A percentile compares a stretch with the other conserved stretches of the same genome.
Evolutionary conservation across 1,140 invertebrate species (phyloP).

Genomic region (Druon quercuslanigerum): DNA sequence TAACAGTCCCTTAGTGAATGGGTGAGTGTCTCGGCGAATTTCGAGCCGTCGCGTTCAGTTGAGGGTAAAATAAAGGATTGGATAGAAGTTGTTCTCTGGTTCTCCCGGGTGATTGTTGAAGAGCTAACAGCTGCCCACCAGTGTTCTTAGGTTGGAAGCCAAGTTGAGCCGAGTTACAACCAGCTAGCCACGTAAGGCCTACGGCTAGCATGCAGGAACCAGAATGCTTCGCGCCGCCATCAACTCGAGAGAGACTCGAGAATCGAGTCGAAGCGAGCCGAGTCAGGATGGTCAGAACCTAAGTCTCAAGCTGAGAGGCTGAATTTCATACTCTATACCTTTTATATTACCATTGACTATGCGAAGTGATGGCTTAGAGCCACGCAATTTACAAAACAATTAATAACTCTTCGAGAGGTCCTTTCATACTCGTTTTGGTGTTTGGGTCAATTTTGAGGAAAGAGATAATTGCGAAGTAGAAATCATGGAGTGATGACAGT

Average conservation of each 20-base stretch:
- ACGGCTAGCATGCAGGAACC: conserved; percentile 71
- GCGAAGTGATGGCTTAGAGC: conserved; percentile 64
- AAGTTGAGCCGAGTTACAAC: conserved; percentile 55
- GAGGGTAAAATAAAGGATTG: conserved; percentile 49
- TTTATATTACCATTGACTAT: conserved; percentile 69
- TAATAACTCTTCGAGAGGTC: background rate
- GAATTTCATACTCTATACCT: conserved; percentile 71
- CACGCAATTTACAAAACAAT: conserved; percentile 39
- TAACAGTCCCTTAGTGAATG: conserved; percentile 38
- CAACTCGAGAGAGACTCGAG: conserved; percentile 50
- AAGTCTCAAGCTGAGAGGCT: conserved; percentile 70
- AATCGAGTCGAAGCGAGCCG: conserved; percentile 53
- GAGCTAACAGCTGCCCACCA: conserved; percentile 39
- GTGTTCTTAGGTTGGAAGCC: conserved; percentile 50
- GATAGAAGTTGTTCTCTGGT: conserved; percentile 42
- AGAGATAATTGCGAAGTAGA: too few relatives aligned
- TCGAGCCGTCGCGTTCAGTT: conserved; percentile 32
- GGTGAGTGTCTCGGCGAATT: conserved; percentile 33
- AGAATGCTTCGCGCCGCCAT: conserved; percentile 68
- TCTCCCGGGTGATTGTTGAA: conserved; percentile 20
- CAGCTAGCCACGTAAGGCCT: conserved; percentile 64
- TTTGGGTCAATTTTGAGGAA: too few relatives aligned
- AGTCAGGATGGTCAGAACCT: conserved; percentile 39
- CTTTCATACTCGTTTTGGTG: too few relatives aligned
- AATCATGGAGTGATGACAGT: too few relatives aligned